phyloP scores from a whole-genome alignment of 2,797 vertebrate genomes.

The Sebastes ruberrimus region DNA sequence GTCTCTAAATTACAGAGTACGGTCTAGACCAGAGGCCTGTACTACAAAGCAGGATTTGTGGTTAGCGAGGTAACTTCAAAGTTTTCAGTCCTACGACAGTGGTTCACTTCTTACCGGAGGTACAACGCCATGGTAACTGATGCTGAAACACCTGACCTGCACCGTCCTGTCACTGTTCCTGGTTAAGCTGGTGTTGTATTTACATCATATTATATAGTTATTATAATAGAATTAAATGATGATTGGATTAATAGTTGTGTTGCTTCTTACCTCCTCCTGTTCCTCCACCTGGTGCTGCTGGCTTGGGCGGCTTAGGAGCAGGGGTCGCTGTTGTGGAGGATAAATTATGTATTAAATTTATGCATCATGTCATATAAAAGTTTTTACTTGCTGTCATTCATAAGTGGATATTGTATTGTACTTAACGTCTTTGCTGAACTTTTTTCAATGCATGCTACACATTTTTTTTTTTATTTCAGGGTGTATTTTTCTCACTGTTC shows the following conservation, averaged over 20 bases:
- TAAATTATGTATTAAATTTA: background rate
- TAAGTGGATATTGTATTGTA: background rate
- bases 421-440: background rate
- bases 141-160: too few relatives aligned
- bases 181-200: background rate
- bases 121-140: too few relatives aligned
- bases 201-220: background rate
- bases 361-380: background rate
- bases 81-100: too few relatives aligned
- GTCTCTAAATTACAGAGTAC: too few relatives aligned
- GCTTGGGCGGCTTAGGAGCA: conserved; percentile 37
- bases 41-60: too few relatives aligned
- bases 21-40: too few relatives aligned
- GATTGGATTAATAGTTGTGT: background rate
- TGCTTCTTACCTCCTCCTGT: conserved; percentile 44
- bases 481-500: background rate
- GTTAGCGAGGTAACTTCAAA: too few relatives aligned
- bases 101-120: too few relatives aligned
- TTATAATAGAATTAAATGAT: background rate
- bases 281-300: conserved; percentile 39
- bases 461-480: background rate
- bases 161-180: background rate
- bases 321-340: conserved; percentile 35
- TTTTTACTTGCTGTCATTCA: background rate
- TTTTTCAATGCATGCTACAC: background rate